Percentiles rank a stretch among this genome's conserved stretches.
Evolutionary conservation across 2,888 invertebrate species (phyloP).

Genomic region (Cheilosia impressa): DNA sequence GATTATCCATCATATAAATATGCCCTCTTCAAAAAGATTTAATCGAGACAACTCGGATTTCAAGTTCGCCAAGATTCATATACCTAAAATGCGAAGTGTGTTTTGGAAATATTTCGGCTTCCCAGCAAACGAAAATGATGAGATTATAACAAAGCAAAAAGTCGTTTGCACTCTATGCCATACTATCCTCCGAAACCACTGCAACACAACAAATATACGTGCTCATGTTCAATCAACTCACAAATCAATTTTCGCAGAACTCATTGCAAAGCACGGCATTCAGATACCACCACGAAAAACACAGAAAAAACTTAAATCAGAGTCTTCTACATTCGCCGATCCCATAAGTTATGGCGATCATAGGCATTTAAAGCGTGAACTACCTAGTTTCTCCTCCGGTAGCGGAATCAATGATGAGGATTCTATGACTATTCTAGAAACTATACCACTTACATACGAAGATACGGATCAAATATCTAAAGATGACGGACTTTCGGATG

Average conservation of each 20-base stretch:
- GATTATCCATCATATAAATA: neutral
- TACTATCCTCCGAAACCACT: constrained; percentile 81
- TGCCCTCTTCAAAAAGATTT: constrained; percentile 36
- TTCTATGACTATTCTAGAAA: constrained; percentile 36
- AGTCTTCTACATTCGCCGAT: neutral
- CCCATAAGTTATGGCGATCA: constrained; percentile 63
- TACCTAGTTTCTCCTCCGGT: constrained; percentile 71
- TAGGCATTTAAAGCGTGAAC: constrained; percentile 74
- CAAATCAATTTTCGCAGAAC: constrained; percentile 80
- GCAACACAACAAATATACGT: constrained; percentile 82
- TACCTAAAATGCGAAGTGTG: constrained; percentile 83
- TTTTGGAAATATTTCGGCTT: constrained; percentile 83
- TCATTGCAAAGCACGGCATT: constrained; percentile 80
- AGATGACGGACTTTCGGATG: constrained; percentile 34
- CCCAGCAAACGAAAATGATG: constrained; percentile 81
- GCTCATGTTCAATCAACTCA: constrained; percentile 82
- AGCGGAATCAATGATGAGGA: constrained; percentile 47
- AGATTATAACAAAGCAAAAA: constrained; percentile 82
- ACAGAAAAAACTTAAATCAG: constrained; percentile 35
- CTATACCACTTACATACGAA: constrained; percentile 81
- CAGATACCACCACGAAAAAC: constrained; percentile 80
- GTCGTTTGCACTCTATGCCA: constrained; percentile 82
- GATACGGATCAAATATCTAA: constrained; percentile 76
- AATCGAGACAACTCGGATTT: constrained; percentile 14
- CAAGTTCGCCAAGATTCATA: constrained; percentile 80